Evolutionary conservation across 1,140 invertebrate genomes (phyloP), one percentile per base, ranked within the genome.

Genomic region (Drosophila neocordata): DNA sequence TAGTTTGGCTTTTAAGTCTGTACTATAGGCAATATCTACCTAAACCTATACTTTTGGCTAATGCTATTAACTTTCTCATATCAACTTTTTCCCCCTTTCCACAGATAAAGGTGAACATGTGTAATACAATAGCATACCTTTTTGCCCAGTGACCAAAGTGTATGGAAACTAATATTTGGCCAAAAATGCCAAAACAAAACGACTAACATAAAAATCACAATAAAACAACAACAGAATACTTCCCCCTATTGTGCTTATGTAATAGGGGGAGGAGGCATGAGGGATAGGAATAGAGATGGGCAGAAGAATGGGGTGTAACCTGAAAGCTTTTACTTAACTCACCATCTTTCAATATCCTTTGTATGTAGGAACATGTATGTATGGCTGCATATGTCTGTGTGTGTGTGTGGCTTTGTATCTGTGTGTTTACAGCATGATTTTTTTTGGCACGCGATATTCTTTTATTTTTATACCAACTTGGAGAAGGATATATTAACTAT

Each of bases 141-240:
- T 84, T 84, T 20, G 41, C 7, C 55, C 48, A 53, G 18, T 38
- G 34, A 48, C n/a, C 52, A 48, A 44, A 84, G 41, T 6, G 18
- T 18, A 48, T 48, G 85, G 65, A 63, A 78, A 75, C 77, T 80
- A 85, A 85, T 85, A 87, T 85, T 85, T 85, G 74, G 69, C 74
- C 69, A 77, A 73, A 70, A 70, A 71, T 85, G 67, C 66, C 73
- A 85, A 74, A 74, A 69, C 73, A 80, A 75, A 85, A 81, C 62
- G 73, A 79, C 76, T 70, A 60, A 55, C 73, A 84, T 79, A 79
- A 84, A 71, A 84, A 85, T 84, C 81, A 80, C 77, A 84, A 85
- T 84, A 77, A 84, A 84, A 74, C 41, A 61, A 31, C 61, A 20
- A 57, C 58, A 55, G 57, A 62, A 51, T 20, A 48, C 63, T 68